Conservation (phyloP, 2,113 vertebrate species). For the Chionodraco myersi region DNA sequence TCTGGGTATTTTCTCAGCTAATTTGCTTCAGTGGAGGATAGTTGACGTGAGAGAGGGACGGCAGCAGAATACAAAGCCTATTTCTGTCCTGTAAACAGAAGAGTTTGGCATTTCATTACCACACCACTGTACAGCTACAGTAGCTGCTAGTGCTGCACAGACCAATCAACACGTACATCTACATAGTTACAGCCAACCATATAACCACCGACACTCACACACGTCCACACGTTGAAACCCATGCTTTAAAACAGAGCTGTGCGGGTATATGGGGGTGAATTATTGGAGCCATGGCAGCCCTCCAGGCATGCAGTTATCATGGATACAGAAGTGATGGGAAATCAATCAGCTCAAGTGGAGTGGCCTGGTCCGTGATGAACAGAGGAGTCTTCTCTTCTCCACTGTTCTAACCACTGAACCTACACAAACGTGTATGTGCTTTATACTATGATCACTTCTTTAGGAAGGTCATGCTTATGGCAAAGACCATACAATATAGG, state of each 20-base stretch:
- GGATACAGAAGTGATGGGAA: slow-evolving; percentile 80
- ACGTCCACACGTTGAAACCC: slow-evolving; percentile 5
- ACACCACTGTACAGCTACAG: slow-evolving; percentile 3
- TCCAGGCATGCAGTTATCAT: slow-evolving; percentile 80
- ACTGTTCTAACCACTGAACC: slow-evolving; percentile 2
- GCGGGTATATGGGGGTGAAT: slow-evolving; percentile 63
- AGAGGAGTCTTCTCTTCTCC: slow-evolving; percentile 57
- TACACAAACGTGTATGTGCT: background rate
- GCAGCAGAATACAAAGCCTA: slow-evolving; percentile 30
- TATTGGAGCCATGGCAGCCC: slow-evolving; percentile 75
- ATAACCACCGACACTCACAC: slow-evolving; percentile 4
- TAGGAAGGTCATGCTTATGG: too few species aligned
- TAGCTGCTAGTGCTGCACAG: background rate
- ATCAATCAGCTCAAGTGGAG: slow-evolving; percentile 82
- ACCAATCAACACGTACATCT: background rate
- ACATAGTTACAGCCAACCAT: slow-evolving; percentile 3
- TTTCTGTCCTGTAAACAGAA: slow-evolving; percentile 11
- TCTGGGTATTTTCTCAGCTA: slow-evolving; percentile 31
- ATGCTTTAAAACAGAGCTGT: slow-evolving; percentile 48
- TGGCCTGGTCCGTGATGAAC: slow-evolving; percentile 55
- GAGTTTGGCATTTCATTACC: slow-evolving; percentile 41
- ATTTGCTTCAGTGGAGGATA: slow-evolving; percentile 31
- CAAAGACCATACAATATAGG: too few species aligned
- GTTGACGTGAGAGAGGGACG: slow-evolving; percentile 23
- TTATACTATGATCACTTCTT: too few species aligned